Conservation (phyloP, 2,113 vertebrate species). For the Coryphaenoides rupestris region DNA sequence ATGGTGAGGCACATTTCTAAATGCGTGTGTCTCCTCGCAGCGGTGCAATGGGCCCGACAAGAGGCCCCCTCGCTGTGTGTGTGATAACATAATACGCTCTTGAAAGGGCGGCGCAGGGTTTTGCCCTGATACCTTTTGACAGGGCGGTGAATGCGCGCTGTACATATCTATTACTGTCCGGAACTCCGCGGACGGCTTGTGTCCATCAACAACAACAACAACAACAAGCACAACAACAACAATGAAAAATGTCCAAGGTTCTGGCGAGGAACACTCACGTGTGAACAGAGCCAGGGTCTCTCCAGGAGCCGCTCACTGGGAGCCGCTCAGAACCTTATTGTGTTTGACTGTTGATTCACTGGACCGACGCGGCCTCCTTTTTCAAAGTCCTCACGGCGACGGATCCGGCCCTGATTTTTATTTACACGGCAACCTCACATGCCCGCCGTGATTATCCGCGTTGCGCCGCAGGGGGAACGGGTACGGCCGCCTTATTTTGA, state of each 20-base stretch:
- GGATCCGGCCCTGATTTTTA: constrained; percentile 32
- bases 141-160: constrained; percentile 20
- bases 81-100: constrained; percentile 49
- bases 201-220: constrained; percentile 9
- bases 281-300: constrained; percentile 54
- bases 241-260: not conserved
- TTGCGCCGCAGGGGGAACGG: constrained; percentile 17
- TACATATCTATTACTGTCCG: constrained; percentile 41
- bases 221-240: too few species aligned
- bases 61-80: constrained; percentile 42
- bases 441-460: constrained; percentile 53
- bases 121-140: constrained; percentile 32
- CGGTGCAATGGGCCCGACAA: constrained; percentile 16
- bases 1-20: not conserved
- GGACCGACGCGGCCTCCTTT: constrained; percentile 22
- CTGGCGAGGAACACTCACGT: constrained; percentile 21
- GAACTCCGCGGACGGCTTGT: not conserved
- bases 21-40: not conserved
- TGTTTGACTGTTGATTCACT: constrained; percentile 27
- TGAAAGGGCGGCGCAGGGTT: constrained; percentile 17
- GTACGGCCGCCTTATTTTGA: not conserved
- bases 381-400: constrained; percentile 18
- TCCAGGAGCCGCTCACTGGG: constrained; percentile 17
- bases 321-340: constrained; percentile 23
- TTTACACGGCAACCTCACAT: not conserved